These are phyloP conservation scores for Zophobas morio DNA, from an alignment of 1,140 invertebrate genomes.

Conservation along the genomic window DNA sequence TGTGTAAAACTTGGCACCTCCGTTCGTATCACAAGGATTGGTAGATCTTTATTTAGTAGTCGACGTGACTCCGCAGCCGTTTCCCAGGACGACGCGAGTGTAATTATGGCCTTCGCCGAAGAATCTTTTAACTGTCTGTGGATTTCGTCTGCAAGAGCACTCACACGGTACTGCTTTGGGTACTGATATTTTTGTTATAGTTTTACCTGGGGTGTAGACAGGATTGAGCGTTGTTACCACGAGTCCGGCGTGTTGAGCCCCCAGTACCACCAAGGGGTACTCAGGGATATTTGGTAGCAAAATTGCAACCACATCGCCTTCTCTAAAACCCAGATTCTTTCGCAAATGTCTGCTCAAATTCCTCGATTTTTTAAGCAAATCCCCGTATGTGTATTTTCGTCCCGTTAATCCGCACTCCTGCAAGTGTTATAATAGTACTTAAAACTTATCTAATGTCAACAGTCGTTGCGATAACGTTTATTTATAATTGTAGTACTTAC, in stretches of 20 bases:
- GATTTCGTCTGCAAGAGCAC: too few species aligned
- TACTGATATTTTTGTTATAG: neutral
- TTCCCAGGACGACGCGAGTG: too few species aligned
- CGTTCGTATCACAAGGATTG: constrained; percentile 10
- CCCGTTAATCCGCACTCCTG: constrained; percentile 82
- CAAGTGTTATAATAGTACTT: constrained; percentile 44
- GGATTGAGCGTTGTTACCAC: constrained; percentile 86
- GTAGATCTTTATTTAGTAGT: too few species aligned
- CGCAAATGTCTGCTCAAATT: constrained; percentile 79
- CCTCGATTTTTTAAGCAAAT: constrained; percentile 75
- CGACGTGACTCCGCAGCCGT: too few species aligned
- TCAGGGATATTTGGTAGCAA: constrained; percentile 86
- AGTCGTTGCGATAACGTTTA: too few species aligned
- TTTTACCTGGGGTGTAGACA: constrained; percentile 81
- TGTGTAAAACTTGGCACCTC: too few species aligned
- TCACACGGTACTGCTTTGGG: neutral
- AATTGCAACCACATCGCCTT: constrained; percentile 80
- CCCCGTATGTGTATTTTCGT: constrained; percentile 78
- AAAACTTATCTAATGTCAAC: too few species aligned
- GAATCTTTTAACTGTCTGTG: neutral
- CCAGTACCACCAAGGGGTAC: constrained; percentile 77
- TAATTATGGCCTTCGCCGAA: too few species aligned
- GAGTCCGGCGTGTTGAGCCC: constrained; percentile 78
- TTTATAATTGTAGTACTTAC: constrained; percentile 43
- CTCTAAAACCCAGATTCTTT: constrained; percentile 76